Evolutionary conservation across 2,113 vertebrate genomes (phyloP).

Genomic region (Chrysemys picta): DNA sequence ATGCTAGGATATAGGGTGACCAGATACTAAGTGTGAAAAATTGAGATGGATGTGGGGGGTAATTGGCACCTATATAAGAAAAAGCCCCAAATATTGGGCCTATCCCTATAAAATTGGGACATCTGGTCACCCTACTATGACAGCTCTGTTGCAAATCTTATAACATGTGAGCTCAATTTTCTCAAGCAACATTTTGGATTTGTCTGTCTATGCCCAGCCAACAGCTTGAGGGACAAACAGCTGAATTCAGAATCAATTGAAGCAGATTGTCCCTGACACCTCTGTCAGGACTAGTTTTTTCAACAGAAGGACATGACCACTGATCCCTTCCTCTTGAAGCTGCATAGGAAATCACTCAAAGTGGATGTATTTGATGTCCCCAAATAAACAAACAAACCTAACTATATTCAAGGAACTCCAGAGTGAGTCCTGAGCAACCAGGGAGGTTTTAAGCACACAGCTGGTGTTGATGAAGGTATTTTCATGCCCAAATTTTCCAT

Average conservation of each 20-base stretch:
- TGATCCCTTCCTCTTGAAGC: conserved; percentile 18
- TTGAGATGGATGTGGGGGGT: too few species aligned
- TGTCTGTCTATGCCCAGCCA: background rate
- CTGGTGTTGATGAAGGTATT: background rate
- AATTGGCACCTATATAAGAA: too few species aligned
- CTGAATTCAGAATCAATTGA: conserved; percentile 45
- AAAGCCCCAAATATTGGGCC: too few species aligned
- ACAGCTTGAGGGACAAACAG: conserved; percentile 14
- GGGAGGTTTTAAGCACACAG: background rate
- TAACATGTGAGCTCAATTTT: conserved; percentile 1
- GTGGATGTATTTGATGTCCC: conserved; percentile 16
- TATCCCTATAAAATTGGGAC: too few species aligned
- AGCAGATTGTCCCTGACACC: conserved; percentile 58
- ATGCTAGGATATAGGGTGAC: background rate
- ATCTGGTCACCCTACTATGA: background rate
- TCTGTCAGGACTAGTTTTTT: conserved; percentile 64
- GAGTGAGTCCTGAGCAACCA: background rate
- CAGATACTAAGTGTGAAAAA: too few species aligned
- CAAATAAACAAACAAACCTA: background rate
- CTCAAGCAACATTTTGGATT: conserved; percentile 47
- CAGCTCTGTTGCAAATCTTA: background rate
- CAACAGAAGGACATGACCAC: background rate
- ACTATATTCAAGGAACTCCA: background rate
- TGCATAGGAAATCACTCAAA: background rate
- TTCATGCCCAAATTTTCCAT: background rate